Evolutionary conservation across 2,888 invertebrate genomes (phyloP).

Genomic region (Melangyna quadrimaculata): DNA sequence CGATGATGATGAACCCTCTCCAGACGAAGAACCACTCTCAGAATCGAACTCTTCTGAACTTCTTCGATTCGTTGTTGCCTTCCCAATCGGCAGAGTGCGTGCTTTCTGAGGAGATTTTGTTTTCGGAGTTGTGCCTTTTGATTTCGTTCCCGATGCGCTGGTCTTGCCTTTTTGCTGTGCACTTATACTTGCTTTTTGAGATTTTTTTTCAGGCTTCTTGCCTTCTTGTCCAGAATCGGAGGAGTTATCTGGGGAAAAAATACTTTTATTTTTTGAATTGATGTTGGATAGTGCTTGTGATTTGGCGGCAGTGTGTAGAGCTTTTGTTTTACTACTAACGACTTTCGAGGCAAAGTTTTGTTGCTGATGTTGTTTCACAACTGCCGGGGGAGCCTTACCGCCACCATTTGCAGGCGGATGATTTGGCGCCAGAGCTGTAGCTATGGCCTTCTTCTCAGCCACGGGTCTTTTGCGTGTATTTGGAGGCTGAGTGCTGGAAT

Average conservation of each 20-base stretch:
- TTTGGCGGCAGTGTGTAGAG: conserved; percentile 61
- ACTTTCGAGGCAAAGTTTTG: conserved; percentile 76
- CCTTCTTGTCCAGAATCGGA: conserved; percentile 84
- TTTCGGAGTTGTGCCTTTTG: conserved; percentile 36
- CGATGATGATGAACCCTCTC: conserved; percentile 71
- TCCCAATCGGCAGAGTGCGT: conserved; percentile 76
- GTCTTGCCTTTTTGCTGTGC: conserved; percentile 33
- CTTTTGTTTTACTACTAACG: conserved; percentile 60
- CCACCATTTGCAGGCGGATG: conserved; percentile 77
- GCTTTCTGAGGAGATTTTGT: conserved; percentile 77
- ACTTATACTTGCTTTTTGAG: conserved; percentile 3
- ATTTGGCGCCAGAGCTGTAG: background rate
- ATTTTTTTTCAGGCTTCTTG: conserved; percentile 68
- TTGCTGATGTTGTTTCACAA: conserved; percentile 75
- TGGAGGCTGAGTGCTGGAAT: conserved; percentile 73
- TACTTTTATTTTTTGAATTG: conserved; percentile 84
- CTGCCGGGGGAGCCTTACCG: conserved; percentile 80
- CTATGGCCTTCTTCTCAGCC: conserved; percentile 43
- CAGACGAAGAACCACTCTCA: conserved; percentile 75
- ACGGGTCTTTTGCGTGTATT: conserved; percentile 75
- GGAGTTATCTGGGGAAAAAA: conserved; percentile 91
- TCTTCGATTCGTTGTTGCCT: background rate
- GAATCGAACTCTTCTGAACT: conserved; percentile 74
- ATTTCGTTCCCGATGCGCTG: conserved; percentile 22
- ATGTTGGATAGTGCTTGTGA: conserved; percentile 42